phyloP scores from a whole-genome alignment of 2,797 vertebrate genomes.

The Danio jaintianensis region DNA sequence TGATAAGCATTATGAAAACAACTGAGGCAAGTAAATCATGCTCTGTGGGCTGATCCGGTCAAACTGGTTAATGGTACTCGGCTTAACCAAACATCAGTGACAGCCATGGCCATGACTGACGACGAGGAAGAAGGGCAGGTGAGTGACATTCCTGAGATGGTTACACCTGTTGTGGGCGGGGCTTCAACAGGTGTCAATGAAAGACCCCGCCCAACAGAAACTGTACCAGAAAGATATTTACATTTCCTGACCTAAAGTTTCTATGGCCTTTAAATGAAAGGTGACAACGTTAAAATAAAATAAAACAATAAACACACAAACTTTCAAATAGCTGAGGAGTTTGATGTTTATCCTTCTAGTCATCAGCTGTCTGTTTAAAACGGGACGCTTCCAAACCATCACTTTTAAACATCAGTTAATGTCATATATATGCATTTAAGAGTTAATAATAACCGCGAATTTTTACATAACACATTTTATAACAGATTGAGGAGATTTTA shows the following conservation, averaged over 20 bases:
- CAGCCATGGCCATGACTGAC: constrained; percentile 15
- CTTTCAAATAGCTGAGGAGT: neutral
- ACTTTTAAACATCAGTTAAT: neutral
- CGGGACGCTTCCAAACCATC: neutral
- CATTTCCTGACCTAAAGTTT: neutral
- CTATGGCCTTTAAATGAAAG: neutral
- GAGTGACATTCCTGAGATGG: constrained; percentile 46
- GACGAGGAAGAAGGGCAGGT: constrained; percentile 22
- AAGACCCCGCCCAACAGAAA: constrained; percentile 54
- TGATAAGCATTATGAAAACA: neutral
- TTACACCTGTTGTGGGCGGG: constrained; percentile 40
- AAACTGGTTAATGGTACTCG: neutral
- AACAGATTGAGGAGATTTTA: neutral
- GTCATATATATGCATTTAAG: neutral
- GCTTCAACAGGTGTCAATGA: constrained; percentile 47
- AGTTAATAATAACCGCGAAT: neutral
- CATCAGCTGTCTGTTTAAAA: neutral
- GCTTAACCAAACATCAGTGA: constrained; percentile 9
- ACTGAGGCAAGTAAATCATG: constrained; percentile 3
- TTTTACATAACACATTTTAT: neutral
- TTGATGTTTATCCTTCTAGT: neutral
- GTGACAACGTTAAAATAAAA: neutral
- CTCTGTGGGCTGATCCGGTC: neutral
- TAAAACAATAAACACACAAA: neutral
- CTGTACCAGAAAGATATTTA: neutral